phyloP scores from a whole-genome alignment of 92 coral and sea anemone species.

The Scolanthus callimorphus region DNA sequence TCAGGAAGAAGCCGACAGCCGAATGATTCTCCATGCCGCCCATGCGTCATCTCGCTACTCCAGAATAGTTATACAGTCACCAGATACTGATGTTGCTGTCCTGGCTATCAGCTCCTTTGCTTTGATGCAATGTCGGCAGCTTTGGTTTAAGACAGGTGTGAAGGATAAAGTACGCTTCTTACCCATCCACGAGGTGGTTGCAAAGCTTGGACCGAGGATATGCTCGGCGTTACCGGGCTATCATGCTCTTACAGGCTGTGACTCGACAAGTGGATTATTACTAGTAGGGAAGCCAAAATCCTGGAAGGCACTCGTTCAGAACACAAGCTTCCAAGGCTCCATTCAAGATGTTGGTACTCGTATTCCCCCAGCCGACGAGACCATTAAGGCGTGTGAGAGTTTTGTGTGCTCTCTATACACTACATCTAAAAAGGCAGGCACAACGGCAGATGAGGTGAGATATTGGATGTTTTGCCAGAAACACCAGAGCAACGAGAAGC shows the following conservation, averaged over 20 bases:
- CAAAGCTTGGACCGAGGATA: constrained; percentile 23
- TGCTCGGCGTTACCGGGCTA: constrained; percentile 17
- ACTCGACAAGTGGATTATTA: constrained; percentile 19
- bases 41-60: constrained; percentile 14
- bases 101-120: constrained; percentile 9
- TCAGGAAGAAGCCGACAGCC: constrained; percentile 40
- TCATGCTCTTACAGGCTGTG: constrained; percentile 43
- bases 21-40: constrained; percentile 33
- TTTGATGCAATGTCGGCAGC: constrained; percentile 23
- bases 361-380: constrained; percentile 15
- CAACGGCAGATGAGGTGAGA: constrained; percentile 17
- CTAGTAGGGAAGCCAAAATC: constrained; percentile 15
- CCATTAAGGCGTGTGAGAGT: constrained; percentile 23
- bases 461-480: background rate
- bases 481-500: background rate
- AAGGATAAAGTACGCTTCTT: constrained; percentile 36
- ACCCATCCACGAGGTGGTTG: constrained; percentile 18
- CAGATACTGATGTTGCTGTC: constrained; percentile 43
- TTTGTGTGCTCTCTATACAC: constrained; percentile 34
- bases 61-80: constrained; percentile 45
- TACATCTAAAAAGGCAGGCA: constrained; percentile 18
- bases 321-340: background rate
- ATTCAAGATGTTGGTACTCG: constrained; percentile 16
- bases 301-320: constrained; percentile 21
- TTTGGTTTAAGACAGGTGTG: constrained; percentile 47